Evolutionary conservation across 64 coral and sea anemone species (phyloP).

Genomic region (Porites australiensis): DNA sequence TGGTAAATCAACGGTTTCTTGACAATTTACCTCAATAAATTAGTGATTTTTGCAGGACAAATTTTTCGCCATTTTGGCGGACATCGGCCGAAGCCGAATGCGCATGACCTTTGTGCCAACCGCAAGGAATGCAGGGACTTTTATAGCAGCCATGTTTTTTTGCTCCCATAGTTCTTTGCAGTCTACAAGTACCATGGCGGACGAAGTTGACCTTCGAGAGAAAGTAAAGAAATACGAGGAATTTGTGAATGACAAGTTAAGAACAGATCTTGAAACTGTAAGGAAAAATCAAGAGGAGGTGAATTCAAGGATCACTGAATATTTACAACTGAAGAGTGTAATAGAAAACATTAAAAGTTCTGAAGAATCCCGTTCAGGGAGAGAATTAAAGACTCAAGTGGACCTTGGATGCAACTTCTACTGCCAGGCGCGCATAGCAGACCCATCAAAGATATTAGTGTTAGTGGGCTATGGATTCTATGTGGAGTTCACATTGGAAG

Average conservation of each 20-base stretch:
- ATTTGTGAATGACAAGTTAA: conserved; percentile 90
- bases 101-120: conserved; percentile 81
- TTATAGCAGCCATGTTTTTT: conserved; percentile 88
- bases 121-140: conserved; percentile 89
- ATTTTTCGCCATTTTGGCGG: conserved; percentile 98
- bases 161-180: conserved; percentile 35
- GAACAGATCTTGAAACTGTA: conserved; percentile 82
- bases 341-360: conserved; percentile 87
- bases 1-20: neutral
- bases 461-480: conserved; percentile 96
- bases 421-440: conserved; percentile 85
- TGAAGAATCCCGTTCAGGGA: conserved; percentile 46
- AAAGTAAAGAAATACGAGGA: conserved; percentile 91
- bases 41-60: conserved; percentile 49
- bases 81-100: conserved; percentile 99
- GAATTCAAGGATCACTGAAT: conserved; percentile 82
- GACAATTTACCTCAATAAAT: conserved; percentile 4
- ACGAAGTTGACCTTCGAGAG: conserved; percentile 55
- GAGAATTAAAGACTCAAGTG: conserved; percentile 80
- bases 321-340: conserved; percentile 81
- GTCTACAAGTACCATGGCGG: conserved; percentile 77
- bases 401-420: conserved; percentile 98
- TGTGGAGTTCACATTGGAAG: conserved; percentile 95
- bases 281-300: conserved; percentile 86
- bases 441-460: conserved; percentile 90